Evolutionary conservation across 2,797 vertebrate genomes (phyloP).

Genomic region (Merluccius polli): DNA sequence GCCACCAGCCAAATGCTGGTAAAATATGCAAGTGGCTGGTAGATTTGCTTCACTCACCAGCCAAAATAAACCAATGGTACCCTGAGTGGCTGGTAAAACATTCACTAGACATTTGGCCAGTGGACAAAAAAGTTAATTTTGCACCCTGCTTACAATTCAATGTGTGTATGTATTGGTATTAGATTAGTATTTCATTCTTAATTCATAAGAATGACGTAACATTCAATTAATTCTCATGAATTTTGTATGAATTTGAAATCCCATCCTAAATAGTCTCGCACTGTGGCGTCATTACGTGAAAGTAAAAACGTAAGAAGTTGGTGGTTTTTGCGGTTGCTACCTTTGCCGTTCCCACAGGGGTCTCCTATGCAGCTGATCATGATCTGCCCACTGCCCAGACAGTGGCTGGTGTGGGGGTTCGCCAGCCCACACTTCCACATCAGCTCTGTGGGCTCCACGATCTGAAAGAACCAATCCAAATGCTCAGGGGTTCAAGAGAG

Average conservation of each 20-base stretch:
- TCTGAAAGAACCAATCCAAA: constrained; percentile 56
- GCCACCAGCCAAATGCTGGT: too few relatives aligned
- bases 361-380: constrained; percentile 90
- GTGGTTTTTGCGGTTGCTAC: constrained; percentile 51
- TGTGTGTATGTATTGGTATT: too few relatives aligned
- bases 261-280: neutral
- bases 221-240: too few relatives aligned
- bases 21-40: too few relatives aligned
- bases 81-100: too few relatives aligned
- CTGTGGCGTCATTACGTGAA: neutral
- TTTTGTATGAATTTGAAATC: neutral
- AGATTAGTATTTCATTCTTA: too few relatives aligned
- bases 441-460: constrained; percentile 80
- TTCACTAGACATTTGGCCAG: too few relatives aligned
- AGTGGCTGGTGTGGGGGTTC: constrained; percentile 87
- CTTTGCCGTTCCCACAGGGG: constrained; percentile 81
- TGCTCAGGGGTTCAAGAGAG: neutral
- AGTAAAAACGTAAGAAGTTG: neutral
- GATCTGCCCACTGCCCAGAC: constrained; percentile 85
- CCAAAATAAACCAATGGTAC: too few relatives aligned
- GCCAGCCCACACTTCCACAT: constrained; percentile 77
- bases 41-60: too few relatives aligned
- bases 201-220: too few relatives aligned
- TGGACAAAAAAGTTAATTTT: too few relatives aligned
- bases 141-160: too few relatives aligned